Percentiles rank a stretch among this genome's conserved stretches.
Evolutionary conservation across 2,797 vertebrate genomes (phyloP).

Genomic region (Pelodytes ibericus): DNA sequence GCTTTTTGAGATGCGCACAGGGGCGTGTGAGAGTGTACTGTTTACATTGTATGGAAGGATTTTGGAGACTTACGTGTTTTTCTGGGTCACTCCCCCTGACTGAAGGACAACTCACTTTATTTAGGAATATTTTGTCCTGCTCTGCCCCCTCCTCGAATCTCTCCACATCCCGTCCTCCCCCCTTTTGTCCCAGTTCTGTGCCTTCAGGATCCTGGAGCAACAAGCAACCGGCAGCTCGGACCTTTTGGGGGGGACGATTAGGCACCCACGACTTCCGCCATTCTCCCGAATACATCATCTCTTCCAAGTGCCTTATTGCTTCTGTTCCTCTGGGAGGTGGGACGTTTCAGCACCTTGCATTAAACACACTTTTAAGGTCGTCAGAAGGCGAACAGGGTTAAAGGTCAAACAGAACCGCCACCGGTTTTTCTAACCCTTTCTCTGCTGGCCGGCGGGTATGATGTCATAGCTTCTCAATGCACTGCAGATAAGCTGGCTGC

Average conservation of each 20-base stretch:
- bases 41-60: constrained; percentile 51
- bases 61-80: constrained; percentile 30
- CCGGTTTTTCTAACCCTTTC: background rate
- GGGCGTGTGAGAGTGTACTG: constrained; percentile 41
- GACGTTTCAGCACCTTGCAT: constrained; percentile 16
- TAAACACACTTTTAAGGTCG: constrained; percentile 23
- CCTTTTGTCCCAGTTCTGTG: constrained; percentile 29
- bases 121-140: background rate
- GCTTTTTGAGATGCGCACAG: background rate
- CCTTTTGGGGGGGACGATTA: constrained; percentile 38
- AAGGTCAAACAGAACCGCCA: constrained; percentile 8
- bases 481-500: background rate
- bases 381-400: background rate
- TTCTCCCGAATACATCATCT: constrained; percentile 28
- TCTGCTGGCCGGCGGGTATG: background rate
- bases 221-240: constrained; percentile 22
- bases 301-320: constrained; percentile 53
- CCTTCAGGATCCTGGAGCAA: constrained; percentile 34
- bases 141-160: background rate
- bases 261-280: constrained; percentile 39
- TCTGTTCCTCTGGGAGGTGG: constrained; percentile 30
- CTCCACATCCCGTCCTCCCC: constrained; percentile 1
- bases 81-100: constrained; percentile 9
- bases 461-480: background rate
- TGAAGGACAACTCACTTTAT: constrained; percentile 44